Percentiles rank a stretch among this genome's conserved stretches.
Conservation (phyloP, 2,888 invertebrate species). For the Drosophila mayaguana region DNA sequence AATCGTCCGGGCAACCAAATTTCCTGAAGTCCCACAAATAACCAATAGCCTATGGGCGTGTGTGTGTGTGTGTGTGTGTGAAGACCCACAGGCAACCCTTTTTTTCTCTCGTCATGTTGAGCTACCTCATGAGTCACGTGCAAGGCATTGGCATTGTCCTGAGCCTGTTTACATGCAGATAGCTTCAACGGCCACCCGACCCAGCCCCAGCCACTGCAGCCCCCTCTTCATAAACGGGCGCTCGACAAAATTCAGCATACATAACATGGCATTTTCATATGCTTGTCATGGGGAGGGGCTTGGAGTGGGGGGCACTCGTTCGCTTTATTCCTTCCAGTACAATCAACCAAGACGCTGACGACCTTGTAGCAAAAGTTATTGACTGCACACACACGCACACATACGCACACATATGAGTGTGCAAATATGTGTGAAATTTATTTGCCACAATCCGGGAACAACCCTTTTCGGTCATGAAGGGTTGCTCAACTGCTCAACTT, state of each 20-base stretch:
- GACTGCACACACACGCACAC: conserved; percentile 40
- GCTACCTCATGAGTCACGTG: conserved; percentile 61
- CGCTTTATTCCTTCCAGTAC: conserved; percentile 61
- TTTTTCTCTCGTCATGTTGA: not conserved
- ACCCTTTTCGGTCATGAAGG: conserved; percentile 63
- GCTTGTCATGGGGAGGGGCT: conserved; percentile 7
- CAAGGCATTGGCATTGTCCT: conserved; percentile 39
- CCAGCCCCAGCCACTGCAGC: not conserved
- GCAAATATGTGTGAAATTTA: conserved; percentile 81
- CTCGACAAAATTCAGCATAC: conserved; percentile 51
- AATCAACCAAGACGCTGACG: conserved; percentile 71
- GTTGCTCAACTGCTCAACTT: conserved; percentile 57
- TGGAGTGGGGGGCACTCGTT: conserved; percentile 21
- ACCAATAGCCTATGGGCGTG: conserved; percentile 8
- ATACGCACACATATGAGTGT: conserved; percentile 54
- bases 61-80: conserved; percentile 25
- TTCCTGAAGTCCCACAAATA: conserved; percentile 60
- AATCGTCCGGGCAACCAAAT: conserved; percentile 64
- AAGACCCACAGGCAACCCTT: conserved; percentile 53
- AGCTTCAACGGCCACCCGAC: conserved; percentile 24
- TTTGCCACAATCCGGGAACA: conserved; percentile 59
- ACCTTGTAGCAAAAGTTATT: conserved; percentile 70
- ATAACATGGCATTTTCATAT: conserved; percentile 57
- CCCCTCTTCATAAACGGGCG: not conserved
- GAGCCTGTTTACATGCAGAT: conserved; percentile 67